Evolutionary conservation across 2,888 invertebrate genomes (phyloP).

Genomic region (Chymomyza fuscimana): DNA sequence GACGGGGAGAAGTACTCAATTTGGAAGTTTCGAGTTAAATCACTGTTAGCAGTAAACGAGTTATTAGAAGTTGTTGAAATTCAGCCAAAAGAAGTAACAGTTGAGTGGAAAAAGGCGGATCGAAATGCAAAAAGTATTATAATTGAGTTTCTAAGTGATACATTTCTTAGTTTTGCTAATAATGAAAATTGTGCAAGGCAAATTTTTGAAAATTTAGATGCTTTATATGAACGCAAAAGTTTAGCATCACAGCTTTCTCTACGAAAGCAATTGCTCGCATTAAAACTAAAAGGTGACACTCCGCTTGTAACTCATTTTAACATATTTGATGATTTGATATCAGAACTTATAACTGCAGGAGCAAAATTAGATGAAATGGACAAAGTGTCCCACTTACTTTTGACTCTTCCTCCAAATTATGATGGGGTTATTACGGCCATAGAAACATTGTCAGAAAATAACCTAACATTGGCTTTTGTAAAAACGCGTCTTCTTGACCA

Average conservation of each 20-base stretch:
- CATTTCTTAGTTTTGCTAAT: no score
- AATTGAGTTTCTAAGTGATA: no score
- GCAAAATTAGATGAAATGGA: conserved; percentile 32
- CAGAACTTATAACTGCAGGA: no score
- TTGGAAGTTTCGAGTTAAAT: conserved; percentile 17
- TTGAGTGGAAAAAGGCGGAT: conserved; percentile 15
- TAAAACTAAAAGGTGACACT: conserved; percentile 7
- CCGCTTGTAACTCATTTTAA: conserved; percentile 15
- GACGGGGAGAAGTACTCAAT: conserved; percentile 4
- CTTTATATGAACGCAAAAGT: no score
- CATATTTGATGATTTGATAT: conserved; percentile 21
- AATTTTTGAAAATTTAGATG: no score
- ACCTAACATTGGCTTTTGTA: no score
- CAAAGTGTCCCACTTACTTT: conserved; percentile 21
- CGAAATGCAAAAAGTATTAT: conserved; percentile 7
- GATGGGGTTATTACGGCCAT: conserved; percentile 21
- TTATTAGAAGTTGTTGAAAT: neutral
- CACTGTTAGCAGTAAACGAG: no score
- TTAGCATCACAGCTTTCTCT: conserved; percentile 11
- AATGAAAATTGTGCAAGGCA: no score
- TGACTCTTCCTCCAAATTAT: conserved; percentile 20
- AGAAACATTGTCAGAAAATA: conserved; percentile 24
- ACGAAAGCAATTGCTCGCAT: conserved; percentile 5
- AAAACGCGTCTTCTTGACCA: no score
- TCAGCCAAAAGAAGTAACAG: neutral